Evolutionary conservation across 2,888 invertebrate genomes (phyloP), one percentile per base, ranked within the genome.

Genomic region (Orchesellides sinensis): DNA sequence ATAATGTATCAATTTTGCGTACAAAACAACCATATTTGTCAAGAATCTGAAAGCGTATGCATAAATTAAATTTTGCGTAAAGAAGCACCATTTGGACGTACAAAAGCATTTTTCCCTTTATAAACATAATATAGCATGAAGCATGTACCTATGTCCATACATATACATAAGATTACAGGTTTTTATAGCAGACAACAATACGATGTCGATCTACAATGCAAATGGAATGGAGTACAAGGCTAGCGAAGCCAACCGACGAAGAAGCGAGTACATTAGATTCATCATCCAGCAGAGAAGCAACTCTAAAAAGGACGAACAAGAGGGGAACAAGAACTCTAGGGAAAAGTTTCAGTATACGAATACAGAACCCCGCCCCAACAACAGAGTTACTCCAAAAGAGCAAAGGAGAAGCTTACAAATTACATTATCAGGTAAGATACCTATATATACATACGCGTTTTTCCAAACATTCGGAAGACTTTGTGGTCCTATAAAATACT

Each of bases 281-380:
- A 65, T 25, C 40, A 75, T 65, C 54, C 56, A 54, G n/a, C n/a
- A 61, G 63, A 61, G 59, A 27, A 77, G 47, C 52, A 54, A 40
- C 45, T 63, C n/a, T n/a, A n/a, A 59, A 49, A 68, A 59, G n/a
- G 17, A 21, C 8, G n/a, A 35, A 12, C 29, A 21, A 74, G 52
- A 25, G 45, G 23, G 25, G 45, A 17, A 19, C 49, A 61, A 61
- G 61, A 66, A 66, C 77, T 77, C 77, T 68, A n/a, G n/a, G 77
- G 77, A 66, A 61, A 69, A 77, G 52, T 66, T 75, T 66, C 19
- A 66, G 54, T 68, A 40, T 40, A 77, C 68, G 66, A 66, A 75
- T 61, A 68, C 25, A 29, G 77, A 77, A 77, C 77, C 77, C 77
- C 77, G 77, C 77, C 77, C 77, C 77, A 77, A 47, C 35, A 77